Conservation (phyloP, 2,888 invertebrate species). For the Xiphydria camelus region DNA sequence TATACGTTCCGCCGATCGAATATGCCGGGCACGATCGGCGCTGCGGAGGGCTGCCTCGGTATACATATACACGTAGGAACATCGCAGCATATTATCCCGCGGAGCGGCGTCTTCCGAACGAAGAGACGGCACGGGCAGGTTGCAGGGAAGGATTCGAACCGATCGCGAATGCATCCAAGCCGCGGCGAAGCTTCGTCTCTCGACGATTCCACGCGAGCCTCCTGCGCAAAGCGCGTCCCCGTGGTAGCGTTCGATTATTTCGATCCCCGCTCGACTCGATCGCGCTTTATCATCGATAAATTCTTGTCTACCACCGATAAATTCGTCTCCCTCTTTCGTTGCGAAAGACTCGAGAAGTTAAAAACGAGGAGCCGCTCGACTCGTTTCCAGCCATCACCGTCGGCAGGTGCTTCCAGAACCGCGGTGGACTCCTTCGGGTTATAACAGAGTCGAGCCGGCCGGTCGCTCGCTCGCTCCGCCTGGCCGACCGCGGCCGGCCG, state of each 20-base stretch:
- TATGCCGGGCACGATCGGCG: constrained; percentile 22
- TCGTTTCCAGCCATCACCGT: not conserved
- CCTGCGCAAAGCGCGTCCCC: no score
- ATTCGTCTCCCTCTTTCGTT: no score
- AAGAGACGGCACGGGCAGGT: constrained; percentile 7
- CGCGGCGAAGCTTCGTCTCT: no score
- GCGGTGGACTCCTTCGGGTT: not conserved
- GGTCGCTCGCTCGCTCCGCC: not conserved
- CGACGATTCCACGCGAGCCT: no score
- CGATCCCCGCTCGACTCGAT: no score
- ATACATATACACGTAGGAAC: constrained; percentile 18
- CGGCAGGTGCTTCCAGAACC: not conserved
- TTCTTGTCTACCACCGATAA: no score
- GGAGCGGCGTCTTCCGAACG: constrained; percentile 18
- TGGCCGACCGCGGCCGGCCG: not conserved
- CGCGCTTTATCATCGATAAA: no score
- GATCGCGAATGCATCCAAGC: no score
- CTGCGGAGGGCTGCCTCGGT: constrained; percentile 12
- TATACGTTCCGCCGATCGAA: constrained; percentile 27
- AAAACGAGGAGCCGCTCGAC: no score
- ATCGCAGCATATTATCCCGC: constrained; percentile 25
- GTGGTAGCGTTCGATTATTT: no score
- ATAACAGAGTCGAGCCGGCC: not conserved
- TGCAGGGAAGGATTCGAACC: constrained; percentile 24
- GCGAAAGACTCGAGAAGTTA: no score